Evolutionary conservation across 2,113 vertebrate genomes (phyloP).

Genomic region (Tyto alba): DNA sequence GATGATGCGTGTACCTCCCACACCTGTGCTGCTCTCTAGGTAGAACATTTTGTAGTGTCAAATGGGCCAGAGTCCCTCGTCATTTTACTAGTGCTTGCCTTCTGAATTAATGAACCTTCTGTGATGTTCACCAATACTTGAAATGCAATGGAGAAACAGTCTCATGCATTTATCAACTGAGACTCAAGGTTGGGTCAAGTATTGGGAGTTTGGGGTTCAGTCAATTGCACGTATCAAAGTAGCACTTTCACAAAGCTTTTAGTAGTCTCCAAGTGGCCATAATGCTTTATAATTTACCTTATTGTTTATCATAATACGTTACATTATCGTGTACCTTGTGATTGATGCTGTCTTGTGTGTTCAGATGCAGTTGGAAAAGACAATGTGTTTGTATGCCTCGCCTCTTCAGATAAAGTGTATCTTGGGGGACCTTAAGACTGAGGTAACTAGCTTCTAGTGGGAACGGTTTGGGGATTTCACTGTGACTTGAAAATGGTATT

Average conservation of each 20-base stretch:
- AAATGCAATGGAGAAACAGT: neutral
- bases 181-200: neutral
- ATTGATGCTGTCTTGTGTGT: neutral
- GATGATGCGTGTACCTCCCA: fast-evolving
- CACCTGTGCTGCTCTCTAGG: neutral
- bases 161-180: neutral
- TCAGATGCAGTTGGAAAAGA: neutral
- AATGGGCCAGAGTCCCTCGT: neutral
- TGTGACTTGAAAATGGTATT: neutral
- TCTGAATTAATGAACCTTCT: neutral
- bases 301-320: neutral
- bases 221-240: fast-evolving
- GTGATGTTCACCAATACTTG: neutral
- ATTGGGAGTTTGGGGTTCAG: neutral
- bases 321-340: neutral
- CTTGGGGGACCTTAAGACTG: neutral
- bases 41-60: neutral
- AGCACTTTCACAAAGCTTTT: neutral
- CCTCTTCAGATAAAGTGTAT: neutral
- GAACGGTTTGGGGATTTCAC: neutral
- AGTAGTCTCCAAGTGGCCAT: neutral
- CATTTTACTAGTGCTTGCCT: neutral
- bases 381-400: neutral
- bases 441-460: neutral
- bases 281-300: neutral